These are phyloP conservation scores for Sinentomon sp. DNA, from an alignment of 2,888 invertebrate species.

Conservation along the genomic window DNA sequence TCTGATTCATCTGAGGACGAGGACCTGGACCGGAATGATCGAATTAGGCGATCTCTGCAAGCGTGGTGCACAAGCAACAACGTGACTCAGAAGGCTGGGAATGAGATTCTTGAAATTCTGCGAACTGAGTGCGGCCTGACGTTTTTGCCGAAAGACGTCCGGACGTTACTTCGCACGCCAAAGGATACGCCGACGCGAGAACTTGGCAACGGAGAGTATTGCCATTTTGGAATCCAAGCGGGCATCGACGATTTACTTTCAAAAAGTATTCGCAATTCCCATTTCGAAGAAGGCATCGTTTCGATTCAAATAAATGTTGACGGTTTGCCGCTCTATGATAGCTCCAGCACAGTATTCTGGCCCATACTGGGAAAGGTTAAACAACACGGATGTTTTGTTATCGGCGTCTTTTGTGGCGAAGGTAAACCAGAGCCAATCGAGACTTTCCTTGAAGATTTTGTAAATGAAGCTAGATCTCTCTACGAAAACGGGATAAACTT, in stretches of 20 bases:
- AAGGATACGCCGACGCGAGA: background rate
- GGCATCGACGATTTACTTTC: background rate
- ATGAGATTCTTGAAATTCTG: constrained; percentile 1
- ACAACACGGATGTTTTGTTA: background rate
- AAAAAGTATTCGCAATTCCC: background rate
- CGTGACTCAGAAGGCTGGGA: background rate
- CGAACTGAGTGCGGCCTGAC: background rate
- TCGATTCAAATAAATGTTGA: constrained; percentile 7
- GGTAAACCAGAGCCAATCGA: constrained; percentile 2
- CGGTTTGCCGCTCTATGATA: constrained; percentile 5
- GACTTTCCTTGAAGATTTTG: constrained; percentile 2
- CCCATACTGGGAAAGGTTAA: constrained; percentile 6
- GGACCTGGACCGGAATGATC: no score
- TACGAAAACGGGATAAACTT: background rate
- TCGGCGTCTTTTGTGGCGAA: constrained; percentile 6
- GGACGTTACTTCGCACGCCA: constrained; percentile 8
- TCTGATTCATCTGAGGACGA: no score
- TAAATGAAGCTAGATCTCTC: constrained; percentile 1
- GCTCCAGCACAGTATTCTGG: constrained; percentile 5
- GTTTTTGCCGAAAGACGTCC: constrained; percentile 1
- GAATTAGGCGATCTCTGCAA: no score
- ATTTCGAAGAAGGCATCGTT: no score
- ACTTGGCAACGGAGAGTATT: constrained; percentile 1
- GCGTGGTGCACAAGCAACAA: constrained; percentile 2
- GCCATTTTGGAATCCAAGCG: constrained; percentile 7